Evolutionary conservation across 1,140 invertebrate genomes (phyloP).

Genomic region (Lutraria rhynchaena): DNA sequence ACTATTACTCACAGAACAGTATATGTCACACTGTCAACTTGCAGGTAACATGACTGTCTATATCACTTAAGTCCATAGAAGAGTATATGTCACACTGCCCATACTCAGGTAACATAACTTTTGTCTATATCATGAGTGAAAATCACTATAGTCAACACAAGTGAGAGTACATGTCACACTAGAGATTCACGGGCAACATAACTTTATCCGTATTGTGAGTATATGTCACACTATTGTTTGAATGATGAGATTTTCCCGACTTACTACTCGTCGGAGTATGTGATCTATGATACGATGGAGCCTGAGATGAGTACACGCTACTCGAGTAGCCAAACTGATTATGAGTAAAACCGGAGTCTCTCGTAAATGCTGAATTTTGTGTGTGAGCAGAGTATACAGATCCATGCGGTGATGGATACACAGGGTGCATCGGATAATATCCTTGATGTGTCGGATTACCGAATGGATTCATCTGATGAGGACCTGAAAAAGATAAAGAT

Average conservation of each 20-base stretch:
- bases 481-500: slow-evolving; percentile 54
- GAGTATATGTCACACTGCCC: no score
- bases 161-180: slow-evolving; percentile 37
- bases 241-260: slow-evolving; percentile 76
- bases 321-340: slow-evolving; percentile 54
- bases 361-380: slow-evolving; percentile 53
- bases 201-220: slow-evolving; percentile 75
- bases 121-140: no score
- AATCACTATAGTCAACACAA: no score
- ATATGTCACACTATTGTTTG: slow-evolving; percentile 75
- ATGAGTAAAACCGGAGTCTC: slow-evolving; percentile 51
- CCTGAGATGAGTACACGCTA: slow-evolving; percentile 59
- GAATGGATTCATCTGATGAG: slow-evolving; percentile 63
- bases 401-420: slow-evolving; percentile 68
- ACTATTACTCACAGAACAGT: no score
- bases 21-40: no score
- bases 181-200: slow-evolving; percentile 71
- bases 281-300: slow-evolving; percentile 69
- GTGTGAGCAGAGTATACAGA: slow-evolving; percentile 63
- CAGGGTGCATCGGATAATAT: slow-evolving; percentile 77
- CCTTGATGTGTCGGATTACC: slow-evolving; percentile 69
- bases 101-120: no score
- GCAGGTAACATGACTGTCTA: no score
- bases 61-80: no score
- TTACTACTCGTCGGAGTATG: slow-evolving; percentile 77